Evolutionary conservation across 1,140 invertebrate species (phyloP).

Genomic region (Saccostrea cuccullata): DNA sequence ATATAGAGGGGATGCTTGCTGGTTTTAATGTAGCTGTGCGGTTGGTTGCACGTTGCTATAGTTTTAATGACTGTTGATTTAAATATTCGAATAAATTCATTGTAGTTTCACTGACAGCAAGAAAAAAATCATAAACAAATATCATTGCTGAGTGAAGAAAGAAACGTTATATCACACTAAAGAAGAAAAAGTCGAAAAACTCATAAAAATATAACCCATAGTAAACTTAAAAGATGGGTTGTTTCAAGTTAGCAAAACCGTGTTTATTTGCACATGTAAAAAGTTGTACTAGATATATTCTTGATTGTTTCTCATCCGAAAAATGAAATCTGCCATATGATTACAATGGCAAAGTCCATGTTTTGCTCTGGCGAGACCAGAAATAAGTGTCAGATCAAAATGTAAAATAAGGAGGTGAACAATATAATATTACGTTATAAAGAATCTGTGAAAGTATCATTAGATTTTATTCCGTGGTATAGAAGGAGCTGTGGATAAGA

Average conservation of each 20-base stretch:
- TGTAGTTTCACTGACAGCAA: conserved; percentile 22
- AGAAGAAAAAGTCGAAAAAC: background rate
- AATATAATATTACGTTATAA: no score
- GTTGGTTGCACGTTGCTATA: conserved; percentile 36
- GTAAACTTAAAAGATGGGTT: background rate
- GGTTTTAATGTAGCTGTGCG: background rate
- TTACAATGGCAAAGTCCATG: no score
- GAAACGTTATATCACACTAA: background rate
- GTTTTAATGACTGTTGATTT: conserved; percentile 33
- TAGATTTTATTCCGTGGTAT: no score
- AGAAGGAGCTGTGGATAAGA: no score
- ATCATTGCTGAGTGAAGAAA: background rate
- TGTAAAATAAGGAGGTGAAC: no score
- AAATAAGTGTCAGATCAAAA: no score
- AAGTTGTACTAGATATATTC: background rate
- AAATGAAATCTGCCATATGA: no score
- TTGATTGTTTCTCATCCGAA: background rate
- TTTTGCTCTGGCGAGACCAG: no score
- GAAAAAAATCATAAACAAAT: conserved; percentile 11
- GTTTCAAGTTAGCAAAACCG: background rate
- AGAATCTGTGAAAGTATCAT: no score
- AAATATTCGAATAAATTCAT: conserved; percentile 32
- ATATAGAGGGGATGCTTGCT: background rate
- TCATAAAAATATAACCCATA: background rate
- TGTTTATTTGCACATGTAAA: background rate